phyloP scores from a whole-genome alignment of 2,888 invertebrate genomes.

The Limnephilus auricula region DNA sequence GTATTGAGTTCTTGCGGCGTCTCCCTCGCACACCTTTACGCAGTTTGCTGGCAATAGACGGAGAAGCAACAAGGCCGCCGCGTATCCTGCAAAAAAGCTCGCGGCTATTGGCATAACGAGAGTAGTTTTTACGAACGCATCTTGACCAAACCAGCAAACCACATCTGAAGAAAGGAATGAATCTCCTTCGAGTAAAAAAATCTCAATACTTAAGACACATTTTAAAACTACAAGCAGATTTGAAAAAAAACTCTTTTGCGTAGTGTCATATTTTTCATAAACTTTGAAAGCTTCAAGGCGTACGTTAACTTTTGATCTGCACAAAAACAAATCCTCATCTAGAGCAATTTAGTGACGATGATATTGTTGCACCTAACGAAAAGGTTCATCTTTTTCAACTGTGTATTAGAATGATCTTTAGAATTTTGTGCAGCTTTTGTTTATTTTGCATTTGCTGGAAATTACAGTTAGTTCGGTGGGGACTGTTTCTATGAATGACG shows the following conservation, averaged over 20 bases:
- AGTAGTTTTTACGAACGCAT: conserved; percentile 12
- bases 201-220: background rate
- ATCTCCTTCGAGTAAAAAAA: background rate
- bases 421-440: background rate
- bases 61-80: conserved; percentile 54
- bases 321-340: background rate
- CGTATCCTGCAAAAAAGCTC: conserved; percentile 52
- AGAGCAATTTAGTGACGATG: background rate
- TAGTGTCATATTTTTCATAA: background rate
- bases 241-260: background rate
- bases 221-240: background rate
- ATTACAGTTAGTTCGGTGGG: background rate
- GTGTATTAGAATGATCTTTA: background rate
- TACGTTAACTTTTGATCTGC: conserved; percentile 8
- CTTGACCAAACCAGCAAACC: background rate
- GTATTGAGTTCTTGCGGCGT: conserved; percentile 10
- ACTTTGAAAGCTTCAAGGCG: background rate
- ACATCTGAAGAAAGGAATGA: background rate
- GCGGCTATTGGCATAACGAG: conserved; percentile 39
- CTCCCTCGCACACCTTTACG: conserved; percentile 13
- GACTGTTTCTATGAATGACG: conserved; percentile 45
- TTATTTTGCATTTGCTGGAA: background rate
- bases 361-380: background rate
- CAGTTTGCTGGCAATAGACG: background rate
- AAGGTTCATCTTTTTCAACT: background rate